phyloP scores from a whole-genome alignment of 2,113 vertebrate genomes.

The Jaculus jaculus region DNA sequence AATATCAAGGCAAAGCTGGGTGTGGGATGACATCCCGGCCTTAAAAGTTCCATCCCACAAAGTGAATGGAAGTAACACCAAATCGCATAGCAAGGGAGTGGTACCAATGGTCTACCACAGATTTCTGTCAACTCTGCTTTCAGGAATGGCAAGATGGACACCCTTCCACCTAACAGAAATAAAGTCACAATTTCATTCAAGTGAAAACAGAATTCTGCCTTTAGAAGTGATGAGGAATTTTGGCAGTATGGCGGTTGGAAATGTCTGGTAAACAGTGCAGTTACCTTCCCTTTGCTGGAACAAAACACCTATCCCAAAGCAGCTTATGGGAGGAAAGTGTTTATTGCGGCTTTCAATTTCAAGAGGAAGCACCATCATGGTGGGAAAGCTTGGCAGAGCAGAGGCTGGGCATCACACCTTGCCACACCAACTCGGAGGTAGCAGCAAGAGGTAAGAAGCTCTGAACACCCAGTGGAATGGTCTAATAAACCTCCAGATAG shows the following conservation, averaged over 20 bases:
- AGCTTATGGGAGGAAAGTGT: too few species aligned
- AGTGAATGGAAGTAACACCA: conserved; percentile 13
- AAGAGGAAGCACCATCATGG: too few species aligned
- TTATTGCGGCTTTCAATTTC: too few species aligned
- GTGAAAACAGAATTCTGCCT: neutral
- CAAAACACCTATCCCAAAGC: too few species aligned
- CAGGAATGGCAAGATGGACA: neutral
- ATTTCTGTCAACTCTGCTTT: neutral
- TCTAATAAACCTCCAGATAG: too few species aligned
- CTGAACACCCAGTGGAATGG: too few species aligned
- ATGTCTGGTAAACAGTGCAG: neutral
- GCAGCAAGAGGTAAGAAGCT: too few species aligned
- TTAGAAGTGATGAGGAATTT: neutral
- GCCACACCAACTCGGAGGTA: too few species aligned
- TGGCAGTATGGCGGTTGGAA: neutral
- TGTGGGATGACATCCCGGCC: neutral
- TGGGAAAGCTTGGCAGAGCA: too few species aligned
- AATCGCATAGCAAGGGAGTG: neutral
- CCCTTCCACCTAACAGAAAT: neutral
- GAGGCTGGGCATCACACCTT: too few species aligned
- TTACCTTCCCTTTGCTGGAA: too few species aligned
- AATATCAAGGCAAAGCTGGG: neutral
- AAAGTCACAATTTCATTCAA: neutral
- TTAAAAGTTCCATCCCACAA: neutral
- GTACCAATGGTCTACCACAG: neutral